Evolutionary conservation across 1,140 invertebrate genomes (phyloP), one percentile per base, ranked within the genome.

Genomic region (Neodiprion pinetum): DNA sequence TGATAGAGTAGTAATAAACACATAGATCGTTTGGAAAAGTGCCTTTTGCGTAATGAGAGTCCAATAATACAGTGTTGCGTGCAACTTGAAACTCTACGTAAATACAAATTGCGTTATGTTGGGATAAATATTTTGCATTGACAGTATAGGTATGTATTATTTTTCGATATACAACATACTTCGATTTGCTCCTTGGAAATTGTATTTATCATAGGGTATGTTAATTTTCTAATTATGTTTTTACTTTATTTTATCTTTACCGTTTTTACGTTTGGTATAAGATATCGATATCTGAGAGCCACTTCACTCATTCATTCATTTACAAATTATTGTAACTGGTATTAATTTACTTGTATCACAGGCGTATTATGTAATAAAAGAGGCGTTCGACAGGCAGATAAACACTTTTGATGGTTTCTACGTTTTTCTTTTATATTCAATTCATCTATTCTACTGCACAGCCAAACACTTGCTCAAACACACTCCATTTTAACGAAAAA

Each of bases 401-500:
- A 61, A 61, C 53, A 61, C 11, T 61, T 61, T 61, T 9, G 5
- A 12, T 61, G 53, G n/a, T 61, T 9, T 61, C 71, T 75, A 17
- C 50, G 7, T 47, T 70, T 61, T 75, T 71, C 71, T 28, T 72
- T 75, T 50, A 69, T 72, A 72, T 76, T 66, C 75, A 53, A 73
- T 74, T 78, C 49, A 71, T 79, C 84, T 87, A 87, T 80, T 82
- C 85, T 84, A 87, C 84, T 86, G 84, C 86, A 88, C 86, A 88
- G 87, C 86, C 86, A 88, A 84, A 87, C 85, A 86, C 81, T 88
- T 87, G 81, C 82, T 84, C 82, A 81, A 85, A 86, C 84, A 83
- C 80, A 84, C 83, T 40, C 28, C 28, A 40, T 40, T 40, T 40
- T 1, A 40, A 40, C 28, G 28, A 40, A 40, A 4, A 40, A 40